Percentiles rank a stretch among this genome's conserved stretches.
Conservation (phyloP, 37 sponge, comb jelly and placozoan species). For the Hormiphora californensis region DNA sequence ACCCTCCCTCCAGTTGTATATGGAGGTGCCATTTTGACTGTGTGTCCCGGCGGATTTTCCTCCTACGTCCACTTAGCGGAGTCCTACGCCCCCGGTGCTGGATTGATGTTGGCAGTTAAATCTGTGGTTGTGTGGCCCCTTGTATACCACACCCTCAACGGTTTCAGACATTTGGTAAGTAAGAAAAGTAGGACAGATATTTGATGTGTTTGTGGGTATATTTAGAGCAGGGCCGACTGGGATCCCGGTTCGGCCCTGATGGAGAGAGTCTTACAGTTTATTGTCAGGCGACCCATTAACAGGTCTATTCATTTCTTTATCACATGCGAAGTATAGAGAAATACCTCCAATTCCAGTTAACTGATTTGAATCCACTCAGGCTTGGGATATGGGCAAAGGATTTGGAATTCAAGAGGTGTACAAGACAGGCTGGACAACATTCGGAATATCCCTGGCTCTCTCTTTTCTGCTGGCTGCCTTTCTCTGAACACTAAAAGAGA, state of each 20-base stretch:
- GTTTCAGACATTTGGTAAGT: conserved; percentile 51
- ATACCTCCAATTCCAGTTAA: not conserved
- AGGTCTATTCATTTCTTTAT: not conserved
- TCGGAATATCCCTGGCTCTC: not conserved
- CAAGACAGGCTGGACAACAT: conserved; percentile 17
- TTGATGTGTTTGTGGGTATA: too few relatives aligned
- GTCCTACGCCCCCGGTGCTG: not conserved
- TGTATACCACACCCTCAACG: conserved; percentile 19
- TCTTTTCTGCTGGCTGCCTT: not conserved
- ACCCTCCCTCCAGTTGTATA: not conserved
- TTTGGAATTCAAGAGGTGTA: conserved; percentile 20
- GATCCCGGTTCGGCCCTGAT: too few relatives aligned
- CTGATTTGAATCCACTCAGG: not conserved
- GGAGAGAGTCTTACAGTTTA: not conserved
- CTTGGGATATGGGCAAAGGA: conserved; percentile 33
- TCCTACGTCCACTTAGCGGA: conserved; percentile 1
- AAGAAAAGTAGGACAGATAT: too few relatives aligned
- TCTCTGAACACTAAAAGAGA: too few relatives aligned
- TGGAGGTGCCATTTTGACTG: conserved; percentile 2
- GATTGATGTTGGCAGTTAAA: not conserved
- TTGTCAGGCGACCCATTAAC: not conserved
- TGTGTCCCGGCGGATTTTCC: conserved; percentile 16
- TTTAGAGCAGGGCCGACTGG: too few relatives aligned
- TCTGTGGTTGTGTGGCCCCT: not conserved
- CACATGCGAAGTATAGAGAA: not conserved